Conservation (phyloP, 2,888 invertebrate genomes). For the Lycocerus yunnanus region DNA sequence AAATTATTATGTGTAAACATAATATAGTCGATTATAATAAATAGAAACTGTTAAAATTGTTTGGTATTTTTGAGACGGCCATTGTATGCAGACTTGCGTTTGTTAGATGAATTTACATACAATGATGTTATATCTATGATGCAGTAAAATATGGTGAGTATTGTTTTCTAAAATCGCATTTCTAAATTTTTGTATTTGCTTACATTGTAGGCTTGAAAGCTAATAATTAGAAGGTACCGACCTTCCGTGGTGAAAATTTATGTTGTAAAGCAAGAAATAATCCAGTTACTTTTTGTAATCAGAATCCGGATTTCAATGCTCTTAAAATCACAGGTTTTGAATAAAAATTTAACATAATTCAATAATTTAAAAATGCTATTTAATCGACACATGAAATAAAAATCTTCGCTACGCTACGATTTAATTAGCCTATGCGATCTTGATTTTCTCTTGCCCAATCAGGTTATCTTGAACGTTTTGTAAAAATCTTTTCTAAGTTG, state of each 20-base stretch:
- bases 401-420: too few species aligned
- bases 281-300: background rate
- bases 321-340: too few species aligned
- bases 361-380: too few species aligned
- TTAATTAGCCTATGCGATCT: too few species aligned
- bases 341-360: too few species aligned
- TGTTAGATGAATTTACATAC: slow-evolving; percentile 1
- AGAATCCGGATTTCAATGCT: too few species aligned
- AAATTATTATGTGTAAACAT: background rate
- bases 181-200: background rate
- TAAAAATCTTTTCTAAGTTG: too few species aligned
- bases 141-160: background rate
- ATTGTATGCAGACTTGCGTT: background rate
- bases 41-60: background rate
- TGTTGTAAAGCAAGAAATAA: background rate
- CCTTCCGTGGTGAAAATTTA: background rate
- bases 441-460: too few species aligned
- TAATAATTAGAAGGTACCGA: background rate
- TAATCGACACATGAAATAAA: too few species aligned
- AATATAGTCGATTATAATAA: background rate
- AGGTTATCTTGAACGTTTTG: too few species aligned
- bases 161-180: background rate
- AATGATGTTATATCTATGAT: background rate
- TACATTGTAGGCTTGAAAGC: background rate
- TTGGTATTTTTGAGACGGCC: background rate